These are phyloP conservation scores for Ormyrus nitidulus DNA, from an alignment of 2,888 invertebrate genomes.

Conservation along the genomic window DNA sequence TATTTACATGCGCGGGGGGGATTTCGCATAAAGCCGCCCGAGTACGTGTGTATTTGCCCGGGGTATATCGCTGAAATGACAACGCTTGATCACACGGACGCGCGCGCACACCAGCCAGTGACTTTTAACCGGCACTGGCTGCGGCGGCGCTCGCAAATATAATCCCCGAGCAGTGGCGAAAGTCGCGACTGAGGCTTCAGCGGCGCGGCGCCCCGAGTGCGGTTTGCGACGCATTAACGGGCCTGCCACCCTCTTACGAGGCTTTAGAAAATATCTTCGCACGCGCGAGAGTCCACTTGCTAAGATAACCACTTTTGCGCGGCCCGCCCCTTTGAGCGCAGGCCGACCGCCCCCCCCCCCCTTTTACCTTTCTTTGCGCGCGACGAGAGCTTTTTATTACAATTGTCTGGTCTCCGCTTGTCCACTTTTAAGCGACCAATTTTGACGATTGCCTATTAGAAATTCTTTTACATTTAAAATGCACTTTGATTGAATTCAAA, in stretches of 20 bases:
- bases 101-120: neutral
- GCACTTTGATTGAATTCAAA: no score
- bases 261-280: slow-evolving; percentile 58
- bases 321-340: no score
- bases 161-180: neutral
- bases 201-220: slow-evolving; percentile 29
- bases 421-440: no score
- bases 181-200: neutral
- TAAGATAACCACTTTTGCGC: slow-evolving; percentile 27
- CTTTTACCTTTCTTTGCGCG: no score
- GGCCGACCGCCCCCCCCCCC: no score
- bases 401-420: no score
- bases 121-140: neutral
- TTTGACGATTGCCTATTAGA: no score
- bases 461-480: no score
- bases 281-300: slow-evolving; percentile 24
- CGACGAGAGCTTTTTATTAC: no score
- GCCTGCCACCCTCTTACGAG: slow-evolving; percentile 47
- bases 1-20: slow-evolving; percentile 26
- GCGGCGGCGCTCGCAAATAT: neutral
- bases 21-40: neutral
- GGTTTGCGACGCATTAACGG: slow-evolving; percentile 62
- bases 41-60: neutral
- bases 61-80: slow-evolving; percentile 21
- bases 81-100: neutral